phyloP scores from a whole-genome alignment of 1,140 invertebrate species.

The Pseudomyrmex concolor region DNA sequence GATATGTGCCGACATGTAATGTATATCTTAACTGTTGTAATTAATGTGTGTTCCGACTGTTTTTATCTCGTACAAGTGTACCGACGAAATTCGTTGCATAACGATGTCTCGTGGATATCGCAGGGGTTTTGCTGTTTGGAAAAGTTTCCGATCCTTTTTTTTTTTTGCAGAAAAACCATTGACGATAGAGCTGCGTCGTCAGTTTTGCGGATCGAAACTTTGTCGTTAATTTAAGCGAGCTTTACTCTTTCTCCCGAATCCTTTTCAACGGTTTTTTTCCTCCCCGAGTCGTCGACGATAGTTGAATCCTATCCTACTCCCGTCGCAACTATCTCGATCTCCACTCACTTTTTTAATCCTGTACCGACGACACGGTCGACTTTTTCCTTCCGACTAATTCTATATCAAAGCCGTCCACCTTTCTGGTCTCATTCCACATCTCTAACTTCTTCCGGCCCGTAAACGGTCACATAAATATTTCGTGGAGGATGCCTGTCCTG shows the following conservation, averaged over 20 bases:
- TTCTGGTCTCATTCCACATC: not conserved
- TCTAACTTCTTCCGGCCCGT: slow-evolving; percentile 52
- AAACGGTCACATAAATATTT: slow-evolving; percentile 80
- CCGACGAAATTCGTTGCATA: not conserved
- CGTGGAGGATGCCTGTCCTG: slow-evolving; percentile 78
- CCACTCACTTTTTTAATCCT: slow-evolving; percentile 46
- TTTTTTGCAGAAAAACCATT: not conserved
- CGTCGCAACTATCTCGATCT: slow-evolving; percentile 26
- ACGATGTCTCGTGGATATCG: slow-evolving; percentile 1
- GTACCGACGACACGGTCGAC: not conserved
- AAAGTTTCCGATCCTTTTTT: slow-evolving; percentile 49
- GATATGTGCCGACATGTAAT: no score
- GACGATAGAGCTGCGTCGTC: not conserved
- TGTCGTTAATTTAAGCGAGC: slow-evolving; percentile 22
- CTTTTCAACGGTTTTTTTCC: slow-evolving; percentile 28
- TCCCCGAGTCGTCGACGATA: not conserved
- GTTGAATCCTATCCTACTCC: slow-evolving; percentile 35
- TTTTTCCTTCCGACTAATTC: slow-evolving; percentile 43
- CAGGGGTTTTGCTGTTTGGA: slow-evolving; percentile 22
- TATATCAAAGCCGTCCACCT: slow-evolving; percentile 15
- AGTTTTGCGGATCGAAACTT: slow-evolving; percentile 38
- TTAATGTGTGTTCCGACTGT: not conserved
- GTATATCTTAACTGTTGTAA: not conserved
- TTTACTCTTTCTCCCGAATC: slow-evolving; percentile 34
- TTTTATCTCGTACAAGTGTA: not conserved